Conservation (phyloP, 2,113 vertebrate species). For the Nothocercus julius region DNA sequence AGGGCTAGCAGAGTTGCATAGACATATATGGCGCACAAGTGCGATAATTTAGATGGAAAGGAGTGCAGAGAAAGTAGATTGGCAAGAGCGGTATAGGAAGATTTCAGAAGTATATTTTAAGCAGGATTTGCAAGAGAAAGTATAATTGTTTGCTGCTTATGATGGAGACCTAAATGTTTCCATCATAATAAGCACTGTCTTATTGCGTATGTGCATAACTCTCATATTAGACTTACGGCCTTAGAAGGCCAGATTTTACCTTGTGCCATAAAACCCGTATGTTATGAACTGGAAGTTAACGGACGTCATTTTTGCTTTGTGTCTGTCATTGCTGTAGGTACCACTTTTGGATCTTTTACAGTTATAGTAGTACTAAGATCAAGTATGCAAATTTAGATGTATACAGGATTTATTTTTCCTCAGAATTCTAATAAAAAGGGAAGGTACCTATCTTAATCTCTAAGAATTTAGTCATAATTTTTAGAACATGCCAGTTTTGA, state of each 20-base stretch:
- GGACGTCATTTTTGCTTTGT: not conserved
- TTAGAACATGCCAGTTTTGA: not conserved
- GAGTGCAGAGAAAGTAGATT: conserved; percentile 3
- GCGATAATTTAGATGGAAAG: not conserved
- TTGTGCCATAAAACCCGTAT: not conserved
- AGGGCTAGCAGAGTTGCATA: conserved; percentile 50
- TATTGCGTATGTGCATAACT: not conserved
- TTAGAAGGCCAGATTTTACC: not conserved
- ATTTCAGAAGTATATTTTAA: not conserved
- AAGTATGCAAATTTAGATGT: not conserved
- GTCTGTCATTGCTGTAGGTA: not conserved
- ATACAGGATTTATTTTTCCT: not conserved
- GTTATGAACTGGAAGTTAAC: not conserved
- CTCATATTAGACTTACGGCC: not conserved
- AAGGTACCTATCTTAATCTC: not conserved
- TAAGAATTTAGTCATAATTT: not conserved
- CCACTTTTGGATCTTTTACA: not conserved
- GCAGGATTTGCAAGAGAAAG: not conserved
- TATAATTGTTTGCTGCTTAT: not conserved
- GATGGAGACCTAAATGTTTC: not conserved
- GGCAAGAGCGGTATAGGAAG: not conserved
- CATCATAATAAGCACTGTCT: no score
- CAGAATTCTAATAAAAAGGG: not conserved
- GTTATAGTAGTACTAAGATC: not conserved
- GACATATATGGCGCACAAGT: not conserved